Conservation (phyloP, 92 coral and sea anemone genomes). For the Chrysogorgia sp. region DNA sequence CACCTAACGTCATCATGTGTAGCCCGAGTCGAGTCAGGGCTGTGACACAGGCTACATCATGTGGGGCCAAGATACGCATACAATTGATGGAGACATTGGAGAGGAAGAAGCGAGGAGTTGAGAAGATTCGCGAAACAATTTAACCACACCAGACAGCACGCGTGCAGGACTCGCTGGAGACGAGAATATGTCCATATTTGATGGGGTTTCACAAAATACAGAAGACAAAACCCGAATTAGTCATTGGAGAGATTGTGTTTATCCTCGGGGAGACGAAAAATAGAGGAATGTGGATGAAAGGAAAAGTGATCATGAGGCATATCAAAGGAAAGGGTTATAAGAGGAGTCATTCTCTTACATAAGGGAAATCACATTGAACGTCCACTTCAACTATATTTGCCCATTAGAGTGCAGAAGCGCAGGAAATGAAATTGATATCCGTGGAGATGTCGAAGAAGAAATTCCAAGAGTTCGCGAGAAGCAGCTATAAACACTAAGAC, state of each 20-base stretch:
- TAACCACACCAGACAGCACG: slow-evolving; percentile 28
- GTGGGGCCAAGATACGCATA: slow-evolving; percentile 44
- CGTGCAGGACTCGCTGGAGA: slow-evolving; percentile 40
- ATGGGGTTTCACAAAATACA: slow-evolving; percentile 62
- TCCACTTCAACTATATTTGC: background rate
- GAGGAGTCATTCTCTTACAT: slow-evolving; percentile 41
- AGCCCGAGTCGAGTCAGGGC: no score
- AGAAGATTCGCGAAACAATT: no score
- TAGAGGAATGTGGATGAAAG: slow-evolving; percentile 59
- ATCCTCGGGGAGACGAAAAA: slow-evolving; percentile 69
- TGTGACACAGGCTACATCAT: no score
- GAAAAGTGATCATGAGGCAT: slow-evolving; percentile 40
- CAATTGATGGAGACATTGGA: slow-evolving; percentile 12
- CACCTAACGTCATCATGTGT: slow-evolving; percentile 46
- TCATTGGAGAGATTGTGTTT: slow-evolving; percentile 60
- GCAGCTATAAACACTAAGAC: no score
- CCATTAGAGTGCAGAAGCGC: background rate
- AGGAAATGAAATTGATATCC: background rate
- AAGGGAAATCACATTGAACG: no score
- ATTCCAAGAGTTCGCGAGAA: no score
- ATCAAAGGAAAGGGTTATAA: slow-evolving; percentile 60
- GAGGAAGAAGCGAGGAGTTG: slow-evolving; percentile 21
- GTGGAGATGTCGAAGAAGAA: no score
- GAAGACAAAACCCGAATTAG: background rate
- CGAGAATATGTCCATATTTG: slow-evolving; percentile 34